These are phyloP conservation scores for Synanthedon myopaeformis DNA, from an alignment of 2,888 invertebrate species.

Conservation along the genomic window DNA sequence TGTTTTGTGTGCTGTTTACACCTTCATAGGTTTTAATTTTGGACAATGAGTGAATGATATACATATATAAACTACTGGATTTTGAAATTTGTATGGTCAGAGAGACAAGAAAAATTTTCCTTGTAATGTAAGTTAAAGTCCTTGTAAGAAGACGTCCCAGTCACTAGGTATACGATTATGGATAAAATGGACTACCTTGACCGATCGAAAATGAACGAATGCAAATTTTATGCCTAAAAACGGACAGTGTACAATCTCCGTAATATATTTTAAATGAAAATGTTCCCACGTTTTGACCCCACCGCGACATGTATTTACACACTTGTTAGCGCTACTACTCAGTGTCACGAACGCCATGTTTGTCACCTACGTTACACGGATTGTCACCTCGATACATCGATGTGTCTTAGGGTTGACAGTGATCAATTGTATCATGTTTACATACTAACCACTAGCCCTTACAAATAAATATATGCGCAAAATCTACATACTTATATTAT, in stretches of 20 bases:
- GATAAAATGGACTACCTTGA: no score
- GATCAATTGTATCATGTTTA: not conserved
- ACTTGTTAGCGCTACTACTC: constrained; percentile 19
- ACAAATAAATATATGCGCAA: no score
- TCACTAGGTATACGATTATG: no score
- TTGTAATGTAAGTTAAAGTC: no score
- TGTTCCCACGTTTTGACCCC: not conserved
- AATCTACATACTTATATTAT: no score
- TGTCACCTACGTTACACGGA: constrained; percentile 15
- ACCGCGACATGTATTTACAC: constrained; percentile 10
- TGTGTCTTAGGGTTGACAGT: not conserved
- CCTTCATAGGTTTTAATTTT: no score
- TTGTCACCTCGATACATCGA: constrained; percentile 14
- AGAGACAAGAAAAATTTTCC: no score
- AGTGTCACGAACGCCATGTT: constrained; percentile 25
- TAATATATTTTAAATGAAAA: not conserved
- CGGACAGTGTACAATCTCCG: not conserved
- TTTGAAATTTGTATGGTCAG: no score
- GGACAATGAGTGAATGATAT: no score
- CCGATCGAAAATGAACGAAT: not conserved
- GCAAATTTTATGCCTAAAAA: not conserved
- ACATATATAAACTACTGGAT: no score
- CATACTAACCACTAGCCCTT: not conserved
- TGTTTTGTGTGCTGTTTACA: no score
- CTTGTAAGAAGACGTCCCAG: no score